A percentile compares a stretch with the other conserved stretches of the same genome.
Evolutionary conservation across 2,888 invertebrate species (phyloP).

Genomic region (Aspidapion aeneum): DNA sequence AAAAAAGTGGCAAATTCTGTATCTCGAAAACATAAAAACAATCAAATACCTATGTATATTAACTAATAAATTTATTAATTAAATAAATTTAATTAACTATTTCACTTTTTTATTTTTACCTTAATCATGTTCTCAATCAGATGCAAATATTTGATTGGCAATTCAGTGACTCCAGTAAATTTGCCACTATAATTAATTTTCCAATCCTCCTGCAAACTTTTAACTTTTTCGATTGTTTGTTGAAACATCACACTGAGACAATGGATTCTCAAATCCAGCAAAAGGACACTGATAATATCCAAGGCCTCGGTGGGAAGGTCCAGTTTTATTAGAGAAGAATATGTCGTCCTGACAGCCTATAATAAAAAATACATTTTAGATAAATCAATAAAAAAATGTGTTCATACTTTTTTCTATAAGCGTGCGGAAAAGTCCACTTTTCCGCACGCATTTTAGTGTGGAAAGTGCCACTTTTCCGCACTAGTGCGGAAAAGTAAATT

Average conservation of each 20-base stretch:
- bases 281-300: slow-evolving; percentile 77
- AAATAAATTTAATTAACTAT: too few relatives aligned
- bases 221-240: slow-evolving; percentile 76
- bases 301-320: slow-evolving; percentile 87
- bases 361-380: too few relatives aligned
- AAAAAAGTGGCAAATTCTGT: too few relatives aligned
- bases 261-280: slow-evolving; percentile 83
- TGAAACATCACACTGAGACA: slow-evolving; percentile 83
- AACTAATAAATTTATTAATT: too few relatives aligned
- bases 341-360: slow-evolving; percentile 66
- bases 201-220: slow-evolving; percentile 80
- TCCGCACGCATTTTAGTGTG: too few relatives aligned
- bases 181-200: slow-evolving; percentile 78
- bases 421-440: too few relatives aligned
- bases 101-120: background rate
- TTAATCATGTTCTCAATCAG: slow-evolving; percentile 67
- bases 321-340: slow-evolving; percentile 74
- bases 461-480: too few relatives aligned
- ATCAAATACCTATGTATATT: too few relatives aligned
- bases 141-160: slow-evolving; percentile 69
- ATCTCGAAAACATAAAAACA: too few relatives aligned
- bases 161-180: slow-evolving; percentile 54
- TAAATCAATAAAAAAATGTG: too few relatives aligned
- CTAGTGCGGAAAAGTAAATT: too few relatives aligned
- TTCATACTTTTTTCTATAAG: too few relatives aligned